Evolutionary conservation across 2,888 invertebrate species (phyloP).

Genomic region (Celastrina argiolus): DNA sequence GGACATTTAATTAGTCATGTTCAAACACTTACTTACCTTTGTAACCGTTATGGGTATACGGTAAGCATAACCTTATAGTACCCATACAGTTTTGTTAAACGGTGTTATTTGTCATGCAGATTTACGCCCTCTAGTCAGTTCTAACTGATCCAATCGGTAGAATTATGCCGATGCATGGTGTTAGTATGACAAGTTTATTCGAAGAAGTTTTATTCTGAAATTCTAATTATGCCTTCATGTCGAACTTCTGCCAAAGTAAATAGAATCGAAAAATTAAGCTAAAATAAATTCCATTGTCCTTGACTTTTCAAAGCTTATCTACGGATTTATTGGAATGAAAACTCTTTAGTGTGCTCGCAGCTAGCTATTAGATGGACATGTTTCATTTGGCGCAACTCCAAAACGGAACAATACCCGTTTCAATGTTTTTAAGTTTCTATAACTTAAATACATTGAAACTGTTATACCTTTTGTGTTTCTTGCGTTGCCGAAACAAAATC

Average conservation of each 20-base stretch:
- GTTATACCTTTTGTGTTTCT: not conserved
- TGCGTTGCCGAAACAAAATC: not conserved
- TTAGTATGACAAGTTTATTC: no score
- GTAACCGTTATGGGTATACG: not conserved
- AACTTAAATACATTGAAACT: no score
- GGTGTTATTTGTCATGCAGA: no score
- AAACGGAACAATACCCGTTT: conserved; percentile 5
- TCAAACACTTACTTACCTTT: not conserved
- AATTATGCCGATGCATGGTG: no score
- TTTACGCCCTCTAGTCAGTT: no score
- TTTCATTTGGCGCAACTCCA: not conserved
- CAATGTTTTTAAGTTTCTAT: conserved; percentile 6
- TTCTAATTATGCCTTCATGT: not conserved
- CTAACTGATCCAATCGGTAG: no score
- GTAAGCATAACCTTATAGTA: no score
- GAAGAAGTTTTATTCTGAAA: no score
- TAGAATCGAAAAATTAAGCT: not conserved
- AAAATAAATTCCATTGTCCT: conserved; percentile 3
- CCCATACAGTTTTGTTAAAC: no score
- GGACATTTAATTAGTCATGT: not conserved
- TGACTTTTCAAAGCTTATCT: conserved; percentile 5
- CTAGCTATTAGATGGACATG: not conserved
- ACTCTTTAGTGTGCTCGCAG: not conserved
- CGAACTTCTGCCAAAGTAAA: not conserved
- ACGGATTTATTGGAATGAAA: conserved; percentile 12